Evolutionary conservation across 2,113 vertebrate genomes (phyloP).

Genomic region (Haemorhous mexicanus): DNA sequence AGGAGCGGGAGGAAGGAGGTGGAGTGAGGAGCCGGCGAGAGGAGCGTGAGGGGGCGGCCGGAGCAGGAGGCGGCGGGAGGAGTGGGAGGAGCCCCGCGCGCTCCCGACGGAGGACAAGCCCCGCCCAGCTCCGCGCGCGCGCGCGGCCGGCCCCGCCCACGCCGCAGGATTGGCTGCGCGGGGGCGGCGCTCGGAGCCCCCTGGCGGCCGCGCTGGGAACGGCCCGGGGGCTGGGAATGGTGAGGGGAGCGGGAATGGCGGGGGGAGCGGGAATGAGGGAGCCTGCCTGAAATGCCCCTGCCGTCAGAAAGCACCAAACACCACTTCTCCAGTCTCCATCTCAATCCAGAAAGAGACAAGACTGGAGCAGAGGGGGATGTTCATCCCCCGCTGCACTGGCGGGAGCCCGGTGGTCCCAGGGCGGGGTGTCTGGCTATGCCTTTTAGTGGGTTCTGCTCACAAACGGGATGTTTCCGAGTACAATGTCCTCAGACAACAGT

Average conservation of each 20-base stretch:
- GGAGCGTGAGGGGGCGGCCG: neutral
- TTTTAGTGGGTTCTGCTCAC: accelerated
- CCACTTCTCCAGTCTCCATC: accelerated
- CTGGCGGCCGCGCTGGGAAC: neutral
- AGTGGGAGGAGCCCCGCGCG: neutral
- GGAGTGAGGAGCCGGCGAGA: neutral
- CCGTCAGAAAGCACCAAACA: too few species aligned
- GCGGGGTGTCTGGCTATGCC: accelerated
- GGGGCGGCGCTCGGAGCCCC: neutral
- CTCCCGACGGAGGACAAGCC: neutral
- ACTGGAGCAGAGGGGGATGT: accelerated
- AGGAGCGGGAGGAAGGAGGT: neutral
- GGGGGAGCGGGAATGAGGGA: neutral
- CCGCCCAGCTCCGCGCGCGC: neutral
- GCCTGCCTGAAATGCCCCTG: accelerated
- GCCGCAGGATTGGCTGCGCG: neutral
- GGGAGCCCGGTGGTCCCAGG: neutral
- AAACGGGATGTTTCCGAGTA: neutral
- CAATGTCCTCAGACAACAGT: neutral
- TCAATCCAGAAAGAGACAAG: neutral
- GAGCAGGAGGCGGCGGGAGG: neutral
- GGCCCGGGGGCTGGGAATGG: neutral
- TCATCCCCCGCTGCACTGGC: accelerated
- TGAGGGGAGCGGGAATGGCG: too few species aligned
- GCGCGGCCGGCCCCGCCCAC: neutral